Conservation (phyloP, 2,888 invertebrate species). For the Bugulina stolonifera region DNA sequence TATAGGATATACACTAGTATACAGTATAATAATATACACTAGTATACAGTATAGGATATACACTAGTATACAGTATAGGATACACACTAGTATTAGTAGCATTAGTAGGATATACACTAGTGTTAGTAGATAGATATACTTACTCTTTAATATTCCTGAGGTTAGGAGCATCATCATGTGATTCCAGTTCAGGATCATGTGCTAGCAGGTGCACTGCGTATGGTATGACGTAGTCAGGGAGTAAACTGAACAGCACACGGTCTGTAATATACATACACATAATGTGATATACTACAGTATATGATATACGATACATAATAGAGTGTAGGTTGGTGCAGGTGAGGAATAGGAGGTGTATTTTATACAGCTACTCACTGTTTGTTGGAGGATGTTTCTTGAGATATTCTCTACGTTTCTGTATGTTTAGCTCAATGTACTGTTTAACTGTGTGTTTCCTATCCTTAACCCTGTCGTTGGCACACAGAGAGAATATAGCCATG, state of each 20-base stretch:
- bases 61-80: not conserved
- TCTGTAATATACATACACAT: conserved; percentile 26
- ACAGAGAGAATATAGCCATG: conserved; percentile 88
- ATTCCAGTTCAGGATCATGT: conserved; percentile 79
- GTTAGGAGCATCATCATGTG: conserved; percentile 70
- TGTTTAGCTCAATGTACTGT: conserved; percentile 80
- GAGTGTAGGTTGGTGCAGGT: no score
- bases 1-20: not conserved
- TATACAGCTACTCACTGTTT: conserved; percentile 50
- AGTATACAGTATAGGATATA: not conserved
- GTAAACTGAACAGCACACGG: conserved; percentile 45
- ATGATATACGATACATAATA: no score
- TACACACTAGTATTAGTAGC: not conserved
- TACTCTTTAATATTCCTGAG: conserved; percentile 64
- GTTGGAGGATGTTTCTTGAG: conserved; percentile 61
- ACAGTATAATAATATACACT: not conserved
- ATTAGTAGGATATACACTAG: not conserved
- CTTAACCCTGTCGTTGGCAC: conserved; percentile 79
- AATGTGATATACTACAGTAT: no score
- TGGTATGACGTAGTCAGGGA: conserved; percentile 94
- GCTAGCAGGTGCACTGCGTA: conserved; percentile 92
- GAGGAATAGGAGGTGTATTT: no score
- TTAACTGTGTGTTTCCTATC: conserved; percentile 61
- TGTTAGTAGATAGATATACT: conserved; percentile 33
- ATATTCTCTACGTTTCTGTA: conserved; percentile 80